Base-by-base conservation (phyloP, 2,113 vertebrate species). In the Leptobrachium ailaonicum region DNA sequence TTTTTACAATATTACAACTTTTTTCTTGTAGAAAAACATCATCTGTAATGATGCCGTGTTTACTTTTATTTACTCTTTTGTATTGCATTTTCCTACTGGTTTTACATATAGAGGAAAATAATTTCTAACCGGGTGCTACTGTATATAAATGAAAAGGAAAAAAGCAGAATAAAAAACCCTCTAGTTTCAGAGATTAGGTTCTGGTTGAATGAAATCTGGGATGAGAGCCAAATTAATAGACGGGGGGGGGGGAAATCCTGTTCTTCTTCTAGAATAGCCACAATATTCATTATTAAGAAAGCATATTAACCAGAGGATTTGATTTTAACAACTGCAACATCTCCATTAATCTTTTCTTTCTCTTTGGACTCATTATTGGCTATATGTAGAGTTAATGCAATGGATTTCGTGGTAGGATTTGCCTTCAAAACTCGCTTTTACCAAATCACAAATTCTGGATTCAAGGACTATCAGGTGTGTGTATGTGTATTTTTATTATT, bases 161-260 rank as follows among this genome's bases (percentile, higher is more conserved):
- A 89, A 87, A 95, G 92, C 47, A 50, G 4, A 50, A 50, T 32
- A 32, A 95, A 95, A 97, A 60, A 92, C 92, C 92, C 90, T 91
- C 88, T 89, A 89, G 90, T 90, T 93, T 92, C 89, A 90, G 87
- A 90, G 93, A 90, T 93, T 91, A 94, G 95, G 94, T 97, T 99
- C 94, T 95, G 96, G 91, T 93, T 96, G 94, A 98, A 94, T 95
- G 92, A 95, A 92, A 95, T 96, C 96, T 95, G 96, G 96, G 96
- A 95, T 79, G 85, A 84, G 87, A 93, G 96, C 96, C 97, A 99
- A 96, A 96, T 94, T 92, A 96, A 96, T 90, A 92, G 93, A 91
- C 41, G 6, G 20, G n/a, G 47, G 54, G 40, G 20, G 53, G 94
- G 93, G 93, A 95, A 96, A 94, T 92, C 91, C 92, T 87, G 90